These are phyloP conservation scores for Spodoptera frugiperda DNA, from an alignment of 1,140 invertebrate genomes.

Conservation along the genomic window DNA sequence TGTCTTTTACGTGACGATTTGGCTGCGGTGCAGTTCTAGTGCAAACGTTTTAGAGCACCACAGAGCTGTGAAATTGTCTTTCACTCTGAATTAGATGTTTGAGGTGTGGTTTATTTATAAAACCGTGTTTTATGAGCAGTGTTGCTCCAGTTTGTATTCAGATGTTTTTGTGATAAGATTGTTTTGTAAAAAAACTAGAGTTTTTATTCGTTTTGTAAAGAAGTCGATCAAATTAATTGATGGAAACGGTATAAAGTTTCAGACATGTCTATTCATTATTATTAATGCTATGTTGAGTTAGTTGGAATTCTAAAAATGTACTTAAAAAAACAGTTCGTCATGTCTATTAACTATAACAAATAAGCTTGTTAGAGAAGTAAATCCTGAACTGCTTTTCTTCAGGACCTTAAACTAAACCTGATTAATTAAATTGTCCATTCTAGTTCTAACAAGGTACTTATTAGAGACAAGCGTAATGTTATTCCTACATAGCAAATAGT, in stretches of 20 bases:
- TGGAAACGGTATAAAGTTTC: too few species aligned
- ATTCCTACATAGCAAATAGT: constrained; percentile 46
- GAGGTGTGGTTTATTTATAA: neutral
- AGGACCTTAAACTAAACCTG: constrained; percentile 5
- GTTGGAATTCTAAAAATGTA: too few species aligned
- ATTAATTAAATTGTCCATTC: constrained; percentile 29
- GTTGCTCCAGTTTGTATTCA: constrained; percentile 15
- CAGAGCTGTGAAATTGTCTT: constrained; percentile 28
- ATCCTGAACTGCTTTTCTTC: neutral
- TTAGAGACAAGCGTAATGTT: constrained; percentile 50
- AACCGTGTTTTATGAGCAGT: constrained; percentile 4
- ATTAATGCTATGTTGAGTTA: too few species aligned
- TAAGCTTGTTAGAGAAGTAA: neutral
- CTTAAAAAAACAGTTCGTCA: too few species aligned
- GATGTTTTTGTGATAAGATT: neutral
- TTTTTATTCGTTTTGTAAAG: too few species aligned
- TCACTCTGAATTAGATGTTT: constrained; percentile 14
- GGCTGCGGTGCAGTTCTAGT: constrained; percentile 30
- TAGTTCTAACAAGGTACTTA: constrained; percentile 4
- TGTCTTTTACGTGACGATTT: constrained; percentile 37
- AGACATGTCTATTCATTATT: too few species aligned
- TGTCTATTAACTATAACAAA: too few species aligned
- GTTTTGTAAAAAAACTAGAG: neutral
- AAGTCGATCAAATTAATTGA: too few species aligned
- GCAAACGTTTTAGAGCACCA: constrained; percentile 19